These are phyloP conservation scores for Eupeodes corollae DNA, from an alignment of 1,140 invertebrate genomes.

Conservation along the genomic window DNA sequence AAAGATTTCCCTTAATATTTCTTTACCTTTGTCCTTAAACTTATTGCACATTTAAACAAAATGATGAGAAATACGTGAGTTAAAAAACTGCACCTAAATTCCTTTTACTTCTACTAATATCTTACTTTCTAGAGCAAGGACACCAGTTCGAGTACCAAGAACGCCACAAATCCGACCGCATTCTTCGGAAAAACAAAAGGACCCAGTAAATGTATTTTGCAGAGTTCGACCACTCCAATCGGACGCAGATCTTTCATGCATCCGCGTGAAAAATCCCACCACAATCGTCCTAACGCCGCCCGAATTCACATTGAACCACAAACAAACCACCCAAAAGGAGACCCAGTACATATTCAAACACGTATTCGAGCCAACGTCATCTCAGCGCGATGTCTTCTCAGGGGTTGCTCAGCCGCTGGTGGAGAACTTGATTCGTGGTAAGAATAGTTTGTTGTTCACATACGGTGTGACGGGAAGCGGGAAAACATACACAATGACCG, in stretches of 20 bases:
- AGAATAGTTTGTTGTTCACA: slow-evolving; percentile 85
- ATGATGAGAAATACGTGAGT: too few relatives aligned
- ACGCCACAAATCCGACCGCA: slow-evolving; percentile 8
- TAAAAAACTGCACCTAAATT: too few relatives aligned
- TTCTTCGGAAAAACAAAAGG: slow-evolving; percentile 10
- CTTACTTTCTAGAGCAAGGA: slow-evolving; percentile 21
- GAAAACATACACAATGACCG: slow-evolving; percentile 90
- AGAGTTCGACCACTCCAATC: slow-evolving; percentile 63
- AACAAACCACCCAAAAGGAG: slow-evolving; percentile 50
- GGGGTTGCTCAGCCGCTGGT: slow-evolving; percentile 77
- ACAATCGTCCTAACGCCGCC: slow-evolving; percentile 51
- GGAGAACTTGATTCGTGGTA: slow-evolving; percentile 63
- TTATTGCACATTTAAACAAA: too few relatives aligned
- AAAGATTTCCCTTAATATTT: too few relatives aligned
- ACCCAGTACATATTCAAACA: slow-evolving; percentile 68
- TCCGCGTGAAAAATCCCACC: slow-evolving; percentile 59
- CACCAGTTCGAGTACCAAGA: slow-evolving; percentile 25
- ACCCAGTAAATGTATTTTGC: slow-evolving; percentile 76
- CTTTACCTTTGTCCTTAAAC: too few relatives aligned
- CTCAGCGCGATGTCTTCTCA: slow-evolving; percentile 74
- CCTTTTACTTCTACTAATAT: too few relatives aligned
- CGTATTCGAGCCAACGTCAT: slow-evolving; percentile 67
- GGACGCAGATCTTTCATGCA: slow-evolving; percentile 51
- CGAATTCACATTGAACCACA: slow-evolving; percentile 48
- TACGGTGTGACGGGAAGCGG: slow-evolving; percentile 96